Evolutionary conservation across 2,113 vertebrate species (phyloP), one percentile per base, ranked within the genome.

Genomic region (Ibidorhyncha struthersii): DNA sequence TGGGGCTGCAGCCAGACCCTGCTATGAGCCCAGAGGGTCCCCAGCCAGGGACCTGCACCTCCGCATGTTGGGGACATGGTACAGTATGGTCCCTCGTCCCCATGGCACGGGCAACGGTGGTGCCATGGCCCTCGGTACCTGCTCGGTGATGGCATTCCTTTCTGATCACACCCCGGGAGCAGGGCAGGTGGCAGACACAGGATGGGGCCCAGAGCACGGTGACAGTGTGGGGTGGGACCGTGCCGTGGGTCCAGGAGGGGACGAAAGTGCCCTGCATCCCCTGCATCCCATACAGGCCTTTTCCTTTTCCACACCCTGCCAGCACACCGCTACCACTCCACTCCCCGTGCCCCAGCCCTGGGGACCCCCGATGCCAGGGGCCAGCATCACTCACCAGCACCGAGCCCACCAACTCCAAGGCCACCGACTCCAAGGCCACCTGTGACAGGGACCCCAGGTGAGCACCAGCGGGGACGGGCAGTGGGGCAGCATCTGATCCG

Each of bases 371-470:
- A 4, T 1, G 4, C 47, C 9, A 3, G 15, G 25, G 38, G 17
- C n/a, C 82, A 80, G 66, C 78, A 22, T 49, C 90, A 95, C 94
- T 96, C 77, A 96, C 96, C 96, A 76, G 66, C 83, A 85, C 97
- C 97, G 0, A 97, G 95, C 14, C 97, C 94, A 62, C 96, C 97
- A 8, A 43, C 73, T 55, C 90, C 95, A 2, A 96, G 96, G 43
- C 96, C 96, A 30, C 95, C 94, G 0, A 74, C 55, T 71, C 94
- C 96, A 0, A 97, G 76, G 34, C 62, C 96, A 95, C 93, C 96
- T 96, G 2, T 27, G 32, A 82, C 2, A 2, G 38, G n/a, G 25
- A 89, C 2, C 7, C 21, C 0, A 0, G 38, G 34, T 96, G 26
- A 96, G 81, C 18, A 12, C 9, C 88, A 50, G 29, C 1, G 13